A percentile compares a stretch with the other conserved stretches of the same genome.
These are phyloP conservation scores for Numenius arquata DNA, from an alignment of 2,113 vertebrate genomes.

Conservation along the genomic window DNA sequence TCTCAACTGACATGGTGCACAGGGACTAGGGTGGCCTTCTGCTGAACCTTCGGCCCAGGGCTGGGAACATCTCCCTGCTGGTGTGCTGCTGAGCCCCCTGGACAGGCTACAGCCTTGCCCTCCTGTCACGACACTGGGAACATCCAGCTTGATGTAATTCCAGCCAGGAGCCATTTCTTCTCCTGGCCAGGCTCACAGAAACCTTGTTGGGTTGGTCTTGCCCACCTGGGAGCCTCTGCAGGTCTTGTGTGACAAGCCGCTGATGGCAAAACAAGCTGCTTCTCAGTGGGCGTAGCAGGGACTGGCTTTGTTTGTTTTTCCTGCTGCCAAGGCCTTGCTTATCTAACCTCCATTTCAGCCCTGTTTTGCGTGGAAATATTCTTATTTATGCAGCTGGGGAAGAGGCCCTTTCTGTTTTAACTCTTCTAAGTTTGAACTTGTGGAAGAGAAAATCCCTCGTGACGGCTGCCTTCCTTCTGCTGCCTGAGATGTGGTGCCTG, in stretches of 20 bases:
- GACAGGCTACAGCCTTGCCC: background rate
- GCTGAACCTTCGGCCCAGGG: background rate
- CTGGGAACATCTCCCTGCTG: background rate
- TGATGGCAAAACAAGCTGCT: background rate
- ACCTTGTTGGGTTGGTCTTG: background rate
- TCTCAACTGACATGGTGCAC: accelerated
- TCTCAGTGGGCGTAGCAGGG: background rate
- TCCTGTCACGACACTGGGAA: background rate
- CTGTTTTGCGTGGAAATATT: slow-evolving; percentile 2
- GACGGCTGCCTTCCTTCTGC: background rate
- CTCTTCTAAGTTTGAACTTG: background rate
- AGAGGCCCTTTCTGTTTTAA: slow-evolving; percentile 32
- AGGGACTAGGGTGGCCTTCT: background rate
- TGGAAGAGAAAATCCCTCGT: background rate
- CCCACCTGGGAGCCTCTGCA: background rate
- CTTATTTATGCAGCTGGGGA: slow-evolving; percentile 62
- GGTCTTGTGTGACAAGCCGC: background rate
- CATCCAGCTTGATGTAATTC: background rate
- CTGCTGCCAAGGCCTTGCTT: slow-evolving; percentile 60
- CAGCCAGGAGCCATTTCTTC: background rate
- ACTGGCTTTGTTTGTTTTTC: slow-evolving; percentile 50
- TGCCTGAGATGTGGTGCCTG: background rate
- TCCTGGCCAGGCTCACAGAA: background rate
- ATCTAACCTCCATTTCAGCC: slow-evolving; percentile 50
- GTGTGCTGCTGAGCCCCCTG: background rate